Evolutionary conservation across 2,888 invertebrate species (phyloP).

Genomic region (Caenorhabditis parvicauda): DNA sequence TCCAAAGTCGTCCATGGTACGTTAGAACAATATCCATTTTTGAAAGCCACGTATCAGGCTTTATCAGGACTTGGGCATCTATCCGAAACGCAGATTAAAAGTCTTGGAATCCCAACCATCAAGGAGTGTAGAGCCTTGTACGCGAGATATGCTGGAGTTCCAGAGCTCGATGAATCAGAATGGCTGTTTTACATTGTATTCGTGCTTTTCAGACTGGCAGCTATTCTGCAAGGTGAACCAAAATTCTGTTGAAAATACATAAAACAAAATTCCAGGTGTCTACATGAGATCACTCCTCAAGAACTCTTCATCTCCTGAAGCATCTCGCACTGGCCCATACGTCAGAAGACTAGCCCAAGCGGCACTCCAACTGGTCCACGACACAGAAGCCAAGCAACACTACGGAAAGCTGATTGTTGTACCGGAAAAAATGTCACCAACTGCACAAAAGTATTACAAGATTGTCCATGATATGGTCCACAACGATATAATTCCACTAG

Average conservation of each 20-base stretch:
- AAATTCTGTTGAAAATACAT: slow-evolving; percentile 43
- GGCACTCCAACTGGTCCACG: slow-evolving; percentile 34
- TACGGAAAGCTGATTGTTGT: slow-evolving; percentile 59
- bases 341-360: slow-evolving; percentile 36
- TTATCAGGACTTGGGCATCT: slow-evolving; percentile 8
- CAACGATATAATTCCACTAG: slow-evolving; percentile 64
- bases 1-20: too few relatives aligned
- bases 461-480: slow-evolving; percentile 64
- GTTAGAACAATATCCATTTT: not conserved
- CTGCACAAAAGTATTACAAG: slow-evolving; percentile 62
- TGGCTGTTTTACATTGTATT: slow-evolving; percentile 64
- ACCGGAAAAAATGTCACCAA: slow-evolving; percentile 62
- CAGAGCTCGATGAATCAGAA: slow-evolving; percentile 13
- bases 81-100: slow-evolving; percentile 3
- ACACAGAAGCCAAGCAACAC: slow-evolving; percentile 17
- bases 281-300: slow-evolving; percentile 40
- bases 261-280: slow-evolving; percentile 58
- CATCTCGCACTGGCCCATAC: slow-evolving; percentile 31
- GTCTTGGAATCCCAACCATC: slow-evolving; percentile 28
- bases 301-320: slow-evolving; percentile 41
- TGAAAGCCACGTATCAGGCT: too few relatives aligned
- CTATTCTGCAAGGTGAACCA: slow-evolving; percentile 63
- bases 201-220: slow-evolving; percentile 63
- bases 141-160: slow-evolving; percentile 11
- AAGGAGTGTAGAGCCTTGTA: slow-evolving; percentile 27